Evolutionary conservation across 2,797 vertebrate genomes (phyloP).

Genomic region (Brachyalestes nurse): DNA sequence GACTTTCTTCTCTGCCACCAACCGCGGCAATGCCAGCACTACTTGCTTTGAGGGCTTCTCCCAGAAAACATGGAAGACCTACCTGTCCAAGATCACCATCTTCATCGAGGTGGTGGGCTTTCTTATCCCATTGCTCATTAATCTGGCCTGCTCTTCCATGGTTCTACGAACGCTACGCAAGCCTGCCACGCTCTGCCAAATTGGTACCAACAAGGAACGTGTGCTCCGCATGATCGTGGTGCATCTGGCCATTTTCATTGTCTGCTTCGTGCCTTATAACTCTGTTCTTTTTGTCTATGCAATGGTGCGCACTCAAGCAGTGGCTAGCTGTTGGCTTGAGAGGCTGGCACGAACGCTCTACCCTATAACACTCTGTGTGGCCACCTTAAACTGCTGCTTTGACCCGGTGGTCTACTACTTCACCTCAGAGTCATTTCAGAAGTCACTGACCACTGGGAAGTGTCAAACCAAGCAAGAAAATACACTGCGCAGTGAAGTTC

Average conservation of each 20-base stretch:
- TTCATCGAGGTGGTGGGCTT: constrained; percentile 98
- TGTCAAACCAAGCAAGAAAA: constrained; percentile 85
- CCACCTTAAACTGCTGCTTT: constrained; percentile 95
- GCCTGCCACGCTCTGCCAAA: constrained; percentile 88
- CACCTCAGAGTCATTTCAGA: constrained; percentile 97
- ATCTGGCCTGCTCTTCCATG: constrained; percentile 93
- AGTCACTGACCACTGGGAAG: constrained; percentile 89
- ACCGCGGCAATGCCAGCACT: constrained; percentile 86
- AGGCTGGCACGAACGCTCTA: constrained; percentile 92
- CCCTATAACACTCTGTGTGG: constrained; percentile 93
- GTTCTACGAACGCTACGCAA: constrained; percentile 92
- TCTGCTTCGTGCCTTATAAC: constrained; percentile 97
- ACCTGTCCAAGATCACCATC: constrained; percentile 97
- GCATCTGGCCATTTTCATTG: constrained; percentile 93
- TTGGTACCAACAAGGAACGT: constrained; percentile 92
- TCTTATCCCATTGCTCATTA: constrained; percentile 90
- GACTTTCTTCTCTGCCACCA: constrained; percentile 95
- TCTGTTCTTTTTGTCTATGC: constrained; percentile 97
- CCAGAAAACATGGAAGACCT: constrained; percentile 94
- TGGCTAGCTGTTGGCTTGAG: constrained; percentile 90
- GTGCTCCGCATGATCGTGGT: constrained; percentile 96
- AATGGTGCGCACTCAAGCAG: constrained; percentile 90
- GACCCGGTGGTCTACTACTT: constrained; percentile 98
- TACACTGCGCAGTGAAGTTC: constrained; percentile 82
- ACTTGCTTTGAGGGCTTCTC: constrained; percentile 98